These are phyloP conservation scores for Oncorhynchus keta DNA, from an alignment of 2,113 vertebrate genomes.

Conservation along the genomic window DNA sequence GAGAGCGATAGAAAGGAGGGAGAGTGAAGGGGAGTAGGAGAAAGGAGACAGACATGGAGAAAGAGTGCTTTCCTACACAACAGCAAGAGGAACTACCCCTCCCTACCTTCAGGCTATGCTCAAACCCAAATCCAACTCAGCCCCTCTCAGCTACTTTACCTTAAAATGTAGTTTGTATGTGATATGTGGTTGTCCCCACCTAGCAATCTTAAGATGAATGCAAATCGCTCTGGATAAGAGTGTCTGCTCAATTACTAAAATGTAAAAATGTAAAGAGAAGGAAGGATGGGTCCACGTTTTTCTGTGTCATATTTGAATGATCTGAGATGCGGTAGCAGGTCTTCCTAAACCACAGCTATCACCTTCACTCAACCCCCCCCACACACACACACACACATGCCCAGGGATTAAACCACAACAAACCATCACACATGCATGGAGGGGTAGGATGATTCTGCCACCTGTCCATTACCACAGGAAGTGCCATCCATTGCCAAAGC, in stretches of 20 bases:
- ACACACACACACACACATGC: slow-evolving; percentile 30
- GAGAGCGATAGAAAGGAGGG: slow-evolving; percentile 22
- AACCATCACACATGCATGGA: neutral
- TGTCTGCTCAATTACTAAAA: too few relatives aligned
- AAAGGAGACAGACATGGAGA: too few relatives aligned
- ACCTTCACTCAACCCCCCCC: slow-evolving; percentile 30
- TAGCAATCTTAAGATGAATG: too few relatives aligned
- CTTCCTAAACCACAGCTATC: slow-evolving; percentile 42
- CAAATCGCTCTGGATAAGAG: too few relatives aligned
- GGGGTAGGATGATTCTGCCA: neutral
- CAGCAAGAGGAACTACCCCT: too few relatives aligned
- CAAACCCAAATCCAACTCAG: too few relatives aligned
- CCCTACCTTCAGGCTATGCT: too few relatives aligned
- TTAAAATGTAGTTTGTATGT: too few relatives aligned
- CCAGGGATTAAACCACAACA: slow-evolving; percentile 17
- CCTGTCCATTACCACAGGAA: slow-evolving; percentile 16
- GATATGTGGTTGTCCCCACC: too few relatives aligned
- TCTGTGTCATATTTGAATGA: slow-evolving; percentile 26
- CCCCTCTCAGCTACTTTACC: too few relatives aligned
- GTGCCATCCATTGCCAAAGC: slow-evolving; percentile 15
- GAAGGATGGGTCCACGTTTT: slow-evolving; percentile 2
- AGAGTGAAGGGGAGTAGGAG: neutral
- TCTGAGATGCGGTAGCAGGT: slow-evolving; percentile 33
- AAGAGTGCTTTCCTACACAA: too few relatives aligned
- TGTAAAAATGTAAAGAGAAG: neutral